phyloP scores from a whole-genome alignment of 2,113 vertebrate genomes.

The Perca flavescens region DNA sequence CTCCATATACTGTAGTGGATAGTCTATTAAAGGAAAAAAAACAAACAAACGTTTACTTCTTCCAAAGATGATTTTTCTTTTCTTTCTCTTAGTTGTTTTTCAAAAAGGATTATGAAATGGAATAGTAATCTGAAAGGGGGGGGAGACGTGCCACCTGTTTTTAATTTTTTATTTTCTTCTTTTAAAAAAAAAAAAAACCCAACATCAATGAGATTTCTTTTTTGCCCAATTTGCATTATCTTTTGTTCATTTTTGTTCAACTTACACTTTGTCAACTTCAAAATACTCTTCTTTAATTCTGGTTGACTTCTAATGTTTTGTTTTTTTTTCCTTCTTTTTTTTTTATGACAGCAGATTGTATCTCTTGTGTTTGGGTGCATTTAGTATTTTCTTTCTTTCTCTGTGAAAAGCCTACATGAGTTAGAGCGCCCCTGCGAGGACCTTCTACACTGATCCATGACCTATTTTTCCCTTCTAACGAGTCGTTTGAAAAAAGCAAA shows the following conservation, averaged over 20 bases:
- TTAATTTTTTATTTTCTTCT: conserved; percentile 12
- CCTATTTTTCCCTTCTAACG: conserved; percentile 75
- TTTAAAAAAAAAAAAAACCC: conserved; percentile 53
- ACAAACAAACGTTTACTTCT: conserved; percentile 79
- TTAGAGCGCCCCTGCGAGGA: conserved; percentile 78
- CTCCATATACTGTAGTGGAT: conserved; percentile 92
- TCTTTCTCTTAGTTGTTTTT: conserved; percentile 77
- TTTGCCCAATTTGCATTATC: conserved; percentile 69
- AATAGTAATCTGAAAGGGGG: conserved; percentile 68
- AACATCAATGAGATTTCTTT: conserved; percentile 77
- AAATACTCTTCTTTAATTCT: conserved; percentile 71
- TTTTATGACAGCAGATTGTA: conserved; percentile 87
- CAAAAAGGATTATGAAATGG: conserved; percentile 75
- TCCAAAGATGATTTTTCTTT: conserved; percentile 90
- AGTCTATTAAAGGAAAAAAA: conserved; percentile 82
- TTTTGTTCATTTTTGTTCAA: conserved; percentile 72
- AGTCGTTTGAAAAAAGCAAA: conserved; percentile 75
- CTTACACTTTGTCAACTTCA: conserved; percentile 72
- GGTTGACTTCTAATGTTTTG: conserved; percentile 67
- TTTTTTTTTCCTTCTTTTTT: conserved; percentile 47
- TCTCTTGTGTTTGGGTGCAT: conserved; percentile 85
- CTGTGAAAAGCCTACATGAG: conserved; percentile 78
- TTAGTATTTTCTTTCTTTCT: conserved; percentile 80
- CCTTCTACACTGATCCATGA: conserved; percentile 72
- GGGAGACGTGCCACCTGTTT: conserved; percentile 57